Percentiles rank a stretch among this genome's conserved stretches.
These are phyloP conservation scores for Aldrovandia affinis DNA, from an alignment of 2,797 vertebrate species.

Conservation along the genomic window DNA sequence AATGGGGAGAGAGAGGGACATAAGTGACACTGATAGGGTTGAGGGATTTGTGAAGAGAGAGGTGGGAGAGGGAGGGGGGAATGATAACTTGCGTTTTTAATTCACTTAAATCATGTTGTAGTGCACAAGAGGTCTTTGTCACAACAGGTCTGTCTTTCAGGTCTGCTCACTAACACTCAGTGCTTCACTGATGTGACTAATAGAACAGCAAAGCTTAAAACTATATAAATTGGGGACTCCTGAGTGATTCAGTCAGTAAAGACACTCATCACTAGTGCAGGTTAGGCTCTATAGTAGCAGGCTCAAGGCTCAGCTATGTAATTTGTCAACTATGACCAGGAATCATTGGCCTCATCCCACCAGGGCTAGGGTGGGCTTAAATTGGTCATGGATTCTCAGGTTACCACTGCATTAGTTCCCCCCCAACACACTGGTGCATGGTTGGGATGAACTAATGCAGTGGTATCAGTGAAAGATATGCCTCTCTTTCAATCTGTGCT, in stretches of 20 bases:
- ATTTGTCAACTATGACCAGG: background rate
- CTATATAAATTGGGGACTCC: background rate
- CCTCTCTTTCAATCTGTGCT: background rate
- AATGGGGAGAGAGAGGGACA: slow-evolving; percentile 40
- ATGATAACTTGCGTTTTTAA: slow-evolving; percentile 27
- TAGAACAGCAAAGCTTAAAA: background rate
- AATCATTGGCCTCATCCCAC: background rate
- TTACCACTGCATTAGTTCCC: background rate
- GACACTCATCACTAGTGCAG: background rate
- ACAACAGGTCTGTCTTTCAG: background rate
- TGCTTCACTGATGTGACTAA: background rate
- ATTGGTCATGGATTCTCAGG: background rate
- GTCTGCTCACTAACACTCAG: background rate
- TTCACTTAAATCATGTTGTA: slow-evolving; percentile 15
- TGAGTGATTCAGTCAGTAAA: background rate
- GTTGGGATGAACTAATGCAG: too few species aligned
- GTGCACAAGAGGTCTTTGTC: slow-evolving; percentile 15
- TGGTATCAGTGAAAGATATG: background rate
- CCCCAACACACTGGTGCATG: background rate
- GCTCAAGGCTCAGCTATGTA: background rate
- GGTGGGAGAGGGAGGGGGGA: slow-evolving; percentile 42
- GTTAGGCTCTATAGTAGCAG: background rate
- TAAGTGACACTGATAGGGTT: slow-evolving; percentile 54
- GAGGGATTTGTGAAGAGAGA: slow-evolving; percentile 49
- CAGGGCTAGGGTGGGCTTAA: background rate